phyloP scores from a whole-genome alignment of 2,888 invertebrate genomes.

The Calameuta idolon region DNA sequence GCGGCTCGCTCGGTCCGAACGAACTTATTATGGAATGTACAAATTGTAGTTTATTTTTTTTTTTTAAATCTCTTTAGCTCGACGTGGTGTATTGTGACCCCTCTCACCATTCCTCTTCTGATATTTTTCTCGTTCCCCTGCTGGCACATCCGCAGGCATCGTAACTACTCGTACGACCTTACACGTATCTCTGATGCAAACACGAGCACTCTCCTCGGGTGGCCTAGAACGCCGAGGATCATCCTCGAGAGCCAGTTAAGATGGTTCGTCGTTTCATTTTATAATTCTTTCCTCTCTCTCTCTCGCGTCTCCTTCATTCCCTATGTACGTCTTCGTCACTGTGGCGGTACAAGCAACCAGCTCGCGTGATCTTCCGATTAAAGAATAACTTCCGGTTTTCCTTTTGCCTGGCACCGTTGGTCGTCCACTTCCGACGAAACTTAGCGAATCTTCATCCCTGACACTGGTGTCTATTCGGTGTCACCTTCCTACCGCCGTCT shows the following conservation, averaged over 20 bases:
- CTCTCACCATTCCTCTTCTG: neutral
- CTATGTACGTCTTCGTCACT: neutral
- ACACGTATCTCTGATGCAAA: neutral
- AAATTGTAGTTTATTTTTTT: conserved; percentile 76
- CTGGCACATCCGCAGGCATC: conserved; percentile 29
- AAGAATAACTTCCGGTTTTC: neutral
- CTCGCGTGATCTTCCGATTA: neutral
- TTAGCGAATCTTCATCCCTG: neutral
- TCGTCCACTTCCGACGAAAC: neutral
- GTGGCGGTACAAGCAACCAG: neutral
- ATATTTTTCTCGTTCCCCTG: conserved; percentile 14
- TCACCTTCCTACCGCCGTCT: neutral
- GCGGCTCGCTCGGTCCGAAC: conserved; percentile 63
- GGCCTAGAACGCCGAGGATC: neutral
- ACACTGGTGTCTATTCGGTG: neutral
- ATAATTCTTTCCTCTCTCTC: no score
- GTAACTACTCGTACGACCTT: neutral
- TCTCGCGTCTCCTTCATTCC: neutral
- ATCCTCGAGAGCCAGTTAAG: neutral
- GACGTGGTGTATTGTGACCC: neutral
- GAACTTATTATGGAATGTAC: conserved; percentile 84
- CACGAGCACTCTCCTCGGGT: neutral
- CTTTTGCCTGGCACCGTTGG: neutral
- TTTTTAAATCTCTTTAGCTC: conserved; percentile 27
- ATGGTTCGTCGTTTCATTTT: neutral